phyloP scores from a whole-genome alignment of 2,888 invertebrate species.

The Heliconius ethilla region DNA sequence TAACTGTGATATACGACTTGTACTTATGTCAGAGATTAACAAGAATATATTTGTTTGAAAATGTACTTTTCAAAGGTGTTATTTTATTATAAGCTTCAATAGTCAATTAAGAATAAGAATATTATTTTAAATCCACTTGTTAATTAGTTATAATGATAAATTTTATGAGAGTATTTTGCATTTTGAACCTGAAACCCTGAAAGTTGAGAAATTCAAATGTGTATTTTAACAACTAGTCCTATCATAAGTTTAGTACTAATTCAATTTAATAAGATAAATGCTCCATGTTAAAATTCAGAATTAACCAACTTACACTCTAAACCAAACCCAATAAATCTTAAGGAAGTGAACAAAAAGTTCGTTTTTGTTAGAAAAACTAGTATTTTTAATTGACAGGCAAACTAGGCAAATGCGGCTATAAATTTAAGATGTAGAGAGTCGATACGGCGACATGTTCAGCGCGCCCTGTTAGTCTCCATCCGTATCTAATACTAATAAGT shows the following conservation, averaged over 20 bases:
- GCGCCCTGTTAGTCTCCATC: slow-evolving; percentile 38
- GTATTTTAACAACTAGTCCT: background rate
- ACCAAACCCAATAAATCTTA: background rate
- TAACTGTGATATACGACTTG: background rate
- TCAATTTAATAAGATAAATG: background rate
- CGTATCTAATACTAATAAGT: slow-evolving; percentile 41
- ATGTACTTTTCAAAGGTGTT: background rate
- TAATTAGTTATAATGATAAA: too few species aligned
- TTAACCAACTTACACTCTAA: background rate
- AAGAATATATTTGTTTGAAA: background rate
- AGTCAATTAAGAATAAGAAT: background rate
- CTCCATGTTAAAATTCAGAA: background rate
- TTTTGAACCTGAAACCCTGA: background rate
- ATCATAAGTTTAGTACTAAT: background rate
- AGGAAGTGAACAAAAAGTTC: background rate
- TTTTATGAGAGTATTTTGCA: too few species aligned
- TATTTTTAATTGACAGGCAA: slow-evolving; percentile 14
- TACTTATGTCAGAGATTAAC: background rate
- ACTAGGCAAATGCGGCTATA: slow-evolving; percentile 27
- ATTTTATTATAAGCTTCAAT: background rate
- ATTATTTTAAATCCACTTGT: background rate
- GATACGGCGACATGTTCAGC: slow-evolving; percentile 28
- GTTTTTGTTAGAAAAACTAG: slow-evolving; percentile 9
- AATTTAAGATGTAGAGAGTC: slow-evolving; percentile 22
- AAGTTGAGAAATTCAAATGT: background rate